Conservation (phyloP, 1,140 invertebrate genomes). For the Scaptomyza graminum region DNA sequence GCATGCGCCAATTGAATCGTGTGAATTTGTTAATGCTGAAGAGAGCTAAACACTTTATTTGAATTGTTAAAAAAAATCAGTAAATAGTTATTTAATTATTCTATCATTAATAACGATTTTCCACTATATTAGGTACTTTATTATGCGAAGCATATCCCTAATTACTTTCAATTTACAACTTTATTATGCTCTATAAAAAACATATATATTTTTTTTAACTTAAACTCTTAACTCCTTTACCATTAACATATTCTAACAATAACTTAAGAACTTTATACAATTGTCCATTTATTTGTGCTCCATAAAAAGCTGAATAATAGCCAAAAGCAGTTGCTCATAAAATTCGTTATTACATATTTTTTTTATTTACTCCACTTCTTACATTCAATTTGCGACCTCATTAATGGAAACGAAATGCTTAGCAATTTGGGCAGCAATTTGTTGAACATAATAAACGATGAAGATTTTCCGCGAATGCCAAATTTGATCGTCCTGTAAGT, state of each 20-base stretch:
- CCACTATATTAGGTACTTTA: not conserved
- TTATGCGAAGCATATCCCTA: too few species aligned
- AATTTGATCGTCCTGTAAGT: conserved; percentile 89
- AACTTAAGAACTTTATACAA: conserved; percentile 43
- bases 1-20: conserved; percentile 9
- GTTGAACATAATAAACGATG: conserved; percentile 86
- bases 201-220: conserved; percentile 54
- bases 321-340: conserved; percentile 44
- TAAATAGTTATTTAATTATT: not conserved
- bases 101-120: not conserved
- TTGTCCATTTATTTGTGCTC: conserved; percentile 60
- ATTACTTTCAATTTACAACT: not conserved
- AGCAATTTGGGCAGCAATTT: conserved; percentile 89
- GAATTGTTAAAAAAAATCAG: not conserved
- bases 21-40: conserved; percentile 13
- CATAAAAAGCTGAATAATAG: conserved; percentile 47
- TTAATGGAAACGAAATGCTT: conserved; percentile 49
- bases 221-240: conserved; percentile 50
- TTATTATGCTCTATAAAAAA: conserved; percentile 28
- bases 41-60: conserved; percentile 5
- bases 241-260: conserved; percentile 39
- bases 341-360: conserved; percentile 59
- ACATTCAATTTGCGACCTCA: conserved; percentile 51
- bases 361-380: conserved; percentile 51
- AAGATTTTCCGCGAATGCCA: conserved; percentile 86